Percentiles rank a stretch among this genome's conserved stretches.
Evolutionary conservation across 2,888 invertebrate genomes (phyloP).

Genomic region (Sepiola atlantica): DNA sequence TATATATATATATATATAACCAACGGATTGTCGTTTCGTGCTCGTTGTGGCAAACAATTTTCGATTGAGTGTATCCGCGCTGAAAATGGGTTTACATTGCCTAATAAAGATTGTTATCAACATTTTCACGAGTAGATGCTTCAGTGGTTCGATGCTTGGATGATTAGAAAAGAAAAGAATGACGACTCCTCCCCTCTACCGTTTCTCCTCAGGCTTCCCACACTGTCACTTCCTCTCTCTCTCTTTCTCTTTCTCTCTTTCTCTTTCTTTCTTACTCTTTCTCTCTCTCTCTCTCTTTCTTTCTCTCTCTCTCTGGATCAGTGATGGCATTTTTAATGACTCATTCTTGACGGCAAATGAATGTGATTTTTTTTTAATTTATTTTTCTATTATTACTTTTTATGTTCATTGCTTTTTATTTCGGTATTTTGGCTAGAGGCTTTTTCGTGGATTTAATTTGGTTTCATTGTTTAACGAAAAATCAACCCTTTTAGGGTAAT

Average conservation of each 20-base stretch:
- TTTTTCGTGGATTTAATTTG: too few species aligned
- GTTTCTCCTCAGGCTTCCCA: background rate
- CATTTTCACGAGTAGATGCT: background rate
- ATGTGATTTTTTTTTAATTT: background rate
- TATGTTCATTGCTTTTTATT: too few species aligned
- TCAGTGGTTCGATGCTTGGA: conserved; percentile 1
- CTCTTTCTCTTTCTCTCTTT: too few species aligned
- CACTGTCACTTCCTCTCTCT: background rate
- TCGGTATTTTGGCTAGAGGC: too few species aligned
- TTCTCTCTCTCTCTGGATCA: background rate
- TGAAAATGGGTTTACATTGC: background rate
- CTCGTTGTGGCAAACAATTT: background rate
- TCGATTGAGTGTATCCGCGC: background rate
- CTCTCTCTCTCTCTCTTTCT: background rate
- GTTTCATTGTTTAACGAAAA: too few species aligned
- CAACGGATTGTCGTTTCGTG: background rate
- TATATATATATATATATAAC: background rate
- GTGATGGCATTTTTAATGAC: background rate
- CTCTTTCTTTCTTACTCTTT: background rate
- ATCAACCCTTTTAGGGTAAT: too few species aligned
- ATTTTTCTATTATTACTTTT: too few species aligned
- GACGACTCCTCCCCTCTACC: background rate
- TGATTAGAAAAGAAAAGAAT: background rate
- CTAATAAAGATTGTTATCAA: conserved; percentile 2
- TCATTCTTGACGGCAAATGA: background rate